phyloP scores from a whole-genome alignment of 2,888 invertebrate genomes.

The Aphodius granarius region DNA sequence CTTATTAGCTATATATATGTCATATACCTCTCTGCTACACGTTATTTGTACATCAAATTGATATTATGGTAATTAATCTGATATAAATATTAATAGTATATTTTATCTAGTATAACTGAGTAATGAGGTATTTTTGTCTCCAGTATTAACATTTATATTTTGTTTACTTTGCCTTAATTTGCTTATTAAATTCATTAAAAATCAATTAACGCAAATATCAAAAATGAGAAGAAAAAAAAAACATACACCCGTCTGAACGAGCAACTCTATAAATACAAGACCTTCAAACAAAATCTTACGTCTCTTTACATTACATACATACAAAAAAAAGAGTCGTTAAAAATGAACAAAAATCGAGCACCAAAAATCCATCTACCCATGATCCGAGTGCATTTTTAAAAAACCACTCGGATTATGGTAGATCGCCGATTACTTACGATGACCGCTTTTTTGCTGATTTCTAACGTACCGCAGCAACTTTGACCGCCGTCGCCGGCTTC shows the following conservation, averaged over 20 bases:
- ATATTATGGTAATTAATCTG: conserved; percentile 43
- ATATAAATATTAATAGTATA: conserved; percentile 50
- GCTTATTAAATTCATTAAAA: background rate
- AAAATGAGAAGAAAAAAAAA: conserved; percentile 12
- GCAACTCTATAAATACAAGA: background rate
- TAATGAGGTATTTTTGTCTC: conserved; percentile 56
- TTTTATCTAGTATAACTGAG: conserved; percentile 52
- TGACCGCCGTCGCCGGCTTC: conserved; percentile 49
- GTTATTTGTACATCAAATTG: conserved; percentile 52
- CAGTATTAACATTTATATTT: conserved; percentile 35
- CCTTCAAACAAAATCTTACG: background rate
- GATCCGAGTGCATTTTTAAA: background rate
- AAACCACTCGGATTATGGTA: background rate
- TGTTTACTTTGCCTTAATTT: background rate
- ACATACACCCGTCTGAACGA: background rate
- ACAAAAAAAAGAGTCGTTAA: background rate
- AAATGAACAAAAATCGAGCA: background rate
- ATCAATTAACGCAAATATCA: background rate
- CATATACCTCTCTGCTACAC: conserved; percentile 1
- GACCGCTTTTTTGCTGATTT: background rate
- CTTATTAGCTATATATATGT: conserved; percentile 5
- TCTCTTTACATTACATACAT: background rate
- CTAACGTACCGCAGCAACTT: background rate
- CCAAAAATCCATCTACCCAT: background rate
- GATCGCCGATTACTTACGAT: background rate